Evolutionary conservation across 2,888 invertebrate genomes (phyloP), one percentile per base, ranked within the genome.

Genomic region (Nezara viridula): DNA sequence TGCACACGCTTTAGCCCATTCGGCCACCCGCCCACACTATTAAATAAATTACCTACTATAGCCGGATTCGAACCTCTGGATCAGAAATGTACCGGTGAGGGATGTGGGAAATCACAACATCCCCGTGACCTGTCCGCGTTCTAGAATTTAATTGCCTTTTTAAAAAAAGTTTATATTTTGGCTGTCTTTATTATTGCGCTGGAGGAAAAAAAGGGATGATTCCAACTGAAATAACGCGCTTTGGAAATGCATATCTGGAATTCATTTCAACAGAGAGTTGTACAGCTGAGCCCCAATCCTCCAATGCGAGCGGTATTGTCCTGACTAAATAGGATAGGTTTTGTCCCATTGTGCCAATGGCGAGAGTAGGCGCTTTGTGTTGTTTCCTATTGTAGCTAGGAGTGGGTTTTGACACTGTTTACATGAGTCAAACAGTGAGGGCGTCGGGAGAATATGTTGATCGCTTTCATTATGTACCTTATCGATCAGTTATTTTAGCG

Each of bases 401-500:
- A 73, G 66, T 73, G 7, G 32, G 32, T 21, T 37, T 32, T 37
- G 66, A 37, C 32, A 19, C 19, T 73, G 66, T 73, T 73, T 32
- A 21, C 37, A 16, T 32, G 32, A 32, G 60, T 60, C 27, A 16
- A 60, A 66, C 32, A 66, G 2, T 7, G 60, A 16, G 4, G 66
- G 32, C 19, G 66, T 16, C 32, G 37, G 66, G 66, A 10, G 66
- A 37, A 32, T 37, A 73, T 7, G 66, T 19, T 73, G 66, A 73
- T 73, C 66, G 32, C 14, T 73, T 73, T 73, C 66, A 73, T 73
- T 73, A 73, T 73, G 66, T 73, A 73, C 66, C 1, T 1, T 73
- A 73, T 73, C 66, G 66, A 73, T 37, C 37, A 6, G 66, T 73
- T 73, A 73, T 73, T 73, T 73, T 73, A 73, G 66, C 21, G 21